Percentiles rank a stretch among this genome's conserved stretches.
These are phyloP conservation scores for Diplodus sargus DNA, from an alignment of 2,797 vertebrate species.

Conservation along the genomic window DNA sequence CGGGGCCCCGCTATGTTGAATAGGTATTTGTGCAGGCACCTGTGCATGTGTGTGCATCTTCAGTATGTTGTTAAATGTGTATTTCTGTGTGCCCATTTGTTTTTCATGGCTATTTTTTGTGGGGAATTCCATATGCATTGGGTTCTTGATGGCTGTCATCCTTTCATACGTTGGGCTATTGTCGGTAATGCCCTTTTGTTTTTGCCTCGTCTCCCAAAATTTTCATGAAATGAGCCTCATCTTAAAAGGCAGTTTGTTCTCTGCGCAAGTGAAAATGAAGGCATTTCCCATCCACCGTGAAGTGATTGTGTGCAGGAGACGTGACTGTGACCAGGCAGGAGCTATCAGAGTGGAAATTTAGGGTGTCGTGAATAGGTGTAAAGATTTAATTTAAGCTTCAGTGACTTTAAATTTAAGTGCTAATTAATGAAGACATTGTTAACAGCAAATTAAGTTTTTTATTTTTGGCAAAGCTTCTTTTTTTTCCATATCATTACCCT, in stretches of 20 bases:
- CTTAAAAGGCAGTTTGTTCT: conserved; percentile 38
- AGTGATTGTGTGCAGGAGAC: conserved; percentile 1
- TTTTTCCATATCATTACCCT: conserved; percentile 26
- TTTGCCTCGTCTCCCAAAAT: conserved; percentile 21
- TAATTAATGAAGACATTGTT: conserved; percentile 54
- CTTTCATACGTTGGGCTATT: conserved; percentile 14
- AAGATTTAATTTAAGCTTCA: conserved; percentile 48
- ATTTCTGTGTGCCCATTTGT: background rate
- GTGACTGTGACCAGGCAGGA: conserved; percentile 15
- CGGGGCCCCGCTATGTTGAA: conserved; percentile 41
- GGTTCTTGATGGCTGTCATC: conserved; percentile 33
- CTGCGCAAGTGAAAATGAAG: conserved; percentile 13
- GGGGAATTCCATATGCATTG: conserved; percentile 29
- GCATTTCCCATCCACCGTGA: conserved; percentile 11
- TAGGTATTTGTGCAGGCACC: conserved; percentile 46
- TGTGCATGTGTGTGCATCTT: conserved; percentile 20
- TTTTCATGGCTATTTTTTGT: conserved; percentile 1
- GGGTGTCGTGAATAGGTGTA: conserved; percentile 21
- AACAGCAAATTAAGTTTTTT: conserved; percentile 14
- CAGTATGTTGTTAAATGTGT: background rate
- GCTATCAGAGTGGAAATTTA: conserved; percentile 27
- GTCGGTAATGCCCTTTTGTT: conserved; percentile 19
- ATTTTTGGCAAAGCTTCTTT: conserved; percentile 19
- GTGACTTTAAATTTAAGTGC: conserved; percentile 49
- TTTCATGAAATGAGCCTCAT: conserved; percentile 18